Evolutionary conservation across 2,113 vertebrate species (phyloP).

Genomic region (Eptesicus fuscus): DNA sequence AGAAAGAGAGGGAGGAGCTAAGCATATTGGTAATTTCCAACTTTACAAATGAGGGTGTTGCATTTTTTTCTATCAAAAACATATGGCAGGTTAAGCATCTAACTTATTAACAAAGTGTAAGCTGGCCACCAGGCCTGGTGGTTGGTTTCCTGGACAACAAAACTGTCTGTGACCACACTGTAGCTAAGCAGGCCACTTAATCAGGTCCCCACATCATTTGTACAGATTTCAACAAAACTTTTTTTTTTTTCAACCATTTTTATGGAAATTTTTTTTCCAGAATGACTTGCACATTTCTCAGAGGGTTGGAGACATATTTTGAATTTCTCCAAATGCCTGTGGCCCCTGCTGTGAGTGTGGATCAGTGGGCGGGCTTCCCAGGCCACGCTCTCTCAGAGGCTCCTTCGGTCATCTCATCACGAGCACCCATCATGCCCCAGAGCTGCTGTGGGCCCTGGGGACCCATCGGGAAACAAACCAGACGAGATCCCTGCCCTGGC

Average conservation of each 20-base stretch:
- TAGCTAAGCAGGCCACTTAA: not conserved
- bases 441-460: not conserved
- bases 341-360: not conserved
- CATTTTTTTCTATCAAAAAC: not conserved
- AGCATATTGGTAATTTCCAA: fast-evolving
- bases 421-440: fast-evolving
- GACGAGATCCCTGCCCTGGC: not conserved
- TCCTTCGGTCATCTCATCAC: not conserved
- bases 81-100: not conserved
- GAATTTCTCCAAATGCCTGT: not conserved
- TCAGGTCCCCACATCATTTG: not conserved
- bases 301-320: not conserved
- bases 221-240: not conserved
- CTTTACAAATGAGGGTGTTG: not conserved
- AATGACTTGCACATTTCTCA: slow-evolving; percentile 24
- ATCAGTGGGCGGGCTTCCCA: no score
- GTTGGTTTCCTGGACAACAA: not conserved
- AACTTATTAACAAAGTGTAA: not conserved
- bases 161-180: not conserved
- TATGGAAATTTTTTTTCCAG: not conserved
- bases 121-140: not conserved
- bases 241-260: slow-evolving; percentile 22
- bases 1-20: fast-evolving
- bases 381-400: not conserved
- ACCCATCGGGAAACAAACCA: not conserved